Base-by-base conservation (phyloP, 2,888 invertebrate genomes). In the Macrophya alboannulata region DNA sequence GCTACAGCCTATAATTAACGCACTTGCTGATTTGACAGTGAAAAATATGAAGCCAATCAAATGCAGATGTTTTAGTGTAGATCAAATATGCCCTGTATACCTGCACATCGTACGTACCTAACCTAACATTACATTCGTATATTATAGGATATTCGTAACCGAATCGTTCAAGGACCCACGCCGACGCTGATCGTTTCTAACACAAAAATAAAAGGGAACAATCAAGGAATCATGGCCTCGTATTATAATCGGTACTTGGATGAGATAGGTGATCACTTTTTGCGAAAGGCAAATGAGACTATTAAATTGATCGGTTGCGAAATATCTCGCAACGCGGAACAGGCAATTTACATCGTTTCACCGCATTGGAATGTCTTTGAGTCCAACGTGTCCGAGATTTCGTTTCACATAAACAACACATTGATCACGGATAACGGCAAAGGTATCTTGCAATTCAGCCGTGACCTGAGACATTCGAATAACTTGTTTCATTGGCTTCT, bases 401-500 rank as follows among this genome's bases (percentile, higher is more conserved):
- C 97, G 0, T 96, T 99, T 87, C 97, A 97, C 94, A 95, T 99
- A 2, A 98, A 99, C 90, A 96, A 96, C 88, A 97, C 97, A 82
- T 94, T 97, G 86, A 97, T 99, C 62, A 96, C 96, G 0, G 97
- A 98, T 90, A 99, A 99, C 92, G 97, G 97, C 0, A 96, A 95
- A 92, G 98, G 99, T 17, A 96, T 99, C 87, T 95, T 96, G 85
- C 99, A 99, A 90, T 97, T 98, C 90, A 98, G 98, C 71, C 96
- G 98, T 91, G 99, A 99, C 93, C 96, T 99, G 89, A 96, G 99
- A 89, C 97, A 98, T 87, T 99, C 99, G 0, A 99, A 99, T 91
- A 99, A 99, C 94, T 95, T 99, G 0, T 99, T 99, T 95, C 98
- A 99, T 92, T 99, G 99, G 95, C 95, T 97, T 43, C 93, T 99